phyloP scores from a whole-genome alignment of 2,113 vertebrate genomes.

The Typhlomys cinereus region DNA sequence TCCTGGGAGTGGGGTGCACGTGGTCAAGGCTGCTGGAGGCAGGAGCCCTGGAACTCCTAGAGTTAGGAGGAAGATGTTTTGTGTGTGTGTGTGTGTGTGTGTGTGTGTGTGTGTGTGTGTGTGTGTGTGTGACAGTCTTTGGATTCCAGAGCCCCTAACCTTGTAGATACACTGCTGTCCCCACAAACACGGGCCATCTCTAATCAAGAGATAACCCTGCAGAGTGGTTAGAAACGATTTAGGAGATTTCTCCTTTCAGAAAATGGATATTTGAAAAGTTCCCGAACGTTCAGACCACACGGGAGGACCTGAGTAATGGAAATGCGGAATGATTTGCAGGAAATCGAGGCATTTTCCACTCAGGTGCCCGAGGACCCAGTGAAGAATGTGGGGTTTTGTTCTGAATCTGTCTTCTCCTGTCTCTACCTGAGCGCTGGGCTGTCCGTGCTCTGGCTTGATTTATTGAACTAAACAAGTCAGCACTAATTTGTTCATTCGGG shows the following conservation, averaged over 20 bases:
- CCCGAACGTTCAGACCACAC: constrained; percentile 53
- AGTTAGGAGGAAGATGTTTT: not conserved
- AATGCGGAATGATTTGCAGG: constrained; percentile 42
- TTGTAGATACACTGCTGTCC: not conserved
- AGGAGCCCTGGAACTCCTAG: not conserved
- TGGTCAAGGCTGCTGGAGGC: not conserved
- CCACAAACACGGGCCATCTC: constrained; percentile 44
- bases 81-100: too few species aligned
- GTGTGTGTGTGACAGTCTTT: not conserved
- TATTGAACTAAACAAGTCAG: constrained; percentile 77
- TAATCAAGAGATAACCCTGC: constrained; percentile 73
- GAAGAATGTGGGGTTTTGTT: constrained; percentile 18
- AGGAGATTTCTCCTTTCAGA: constrained; percentile 53
- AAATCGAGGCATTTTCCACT: constrained; percentile 48
- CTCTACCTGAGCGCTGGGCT: constrained; percentile 61
- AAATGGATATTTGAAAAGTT: constrained; percentile 11
- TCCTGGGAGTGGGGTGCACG: not conserved
- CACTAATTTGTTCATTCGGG: constrained; percentile 75
- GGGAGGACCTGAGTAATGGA: constrained; percentile 3
- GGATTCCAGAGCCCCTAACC: not conserved
- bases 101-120: too few species aligned
- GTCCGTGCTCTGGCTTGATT: constrained; percentile 66
- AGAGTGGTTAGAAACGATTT: constrained; percentile 67
- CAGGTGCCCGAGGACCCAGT: not conserved
- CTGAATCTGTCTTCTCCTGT: constrained; percentile 52